A percentile compares a stretch with the other conserved stretches of the same genome.
Evolutionary conservation across 2,797 vertebrate genomes (phyloP).

Genomic region (Platyrinchus mystaceus): DNA sequence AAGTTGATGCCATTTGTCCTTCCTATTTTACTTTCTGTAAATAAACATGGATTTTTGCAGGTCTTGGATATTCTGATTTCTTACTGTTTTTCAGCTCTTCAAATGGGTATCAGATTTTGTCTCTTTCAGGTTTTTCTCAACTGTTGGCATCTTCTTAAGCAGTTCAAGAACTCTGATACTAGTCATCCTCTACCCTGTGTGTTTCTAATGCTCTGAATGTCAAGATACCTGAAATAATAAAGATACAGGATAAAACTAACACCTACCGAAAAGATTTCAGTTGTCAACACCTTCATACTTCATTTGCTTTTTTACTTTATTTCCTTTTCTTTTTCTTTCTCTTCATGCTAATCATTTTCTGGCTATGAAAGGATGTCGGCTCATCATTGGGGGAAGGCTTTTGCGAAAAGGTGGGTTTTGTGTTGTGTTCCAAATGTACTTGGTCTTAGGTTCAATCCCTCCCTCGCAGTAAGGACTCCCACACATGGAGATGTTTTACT

Average conservation of each 20-base stretch:
- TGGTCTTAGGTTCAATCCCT: not conserved
- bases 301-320: constrained; percentile 70
- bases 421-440: constrained; percentile 10
- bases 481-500: not conserved
- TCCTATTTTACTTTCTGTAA: not conserved
- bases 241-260: not conserved
- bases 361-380: constrained; percentile 72
- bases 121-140: constrained; percentile 14
- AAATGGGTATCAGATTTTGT: not conserved
- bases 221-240: not conserved
- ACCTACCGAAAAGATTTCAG: not conserved
- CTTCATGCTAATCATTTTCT: constrained; percentile 68
- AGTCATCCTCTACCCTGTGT: not conserved
- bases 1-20: not conserved
- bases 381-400: constrained; percentile 70
- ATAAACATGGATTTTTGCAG: constrained; percentile 22
- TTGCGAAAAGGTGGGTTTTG: constrained; percentile 72
- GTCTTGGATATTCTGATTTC: not conserved
- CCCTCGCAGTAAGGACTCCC: not conserved
- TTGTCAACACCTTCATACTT: constrained; percentile 37
- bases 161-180: not conserved
- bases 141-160: not conserved
- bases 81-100: constrained; percentile 2
- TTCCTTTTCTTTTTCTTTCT: constrained; percentile 59
- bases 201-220: not conserved